These are phyloP conservation scores for Erebia aethiops DNA, from an alignment of 2,888 invertebrate genomes.

Conservation along the genomic window DNA sequence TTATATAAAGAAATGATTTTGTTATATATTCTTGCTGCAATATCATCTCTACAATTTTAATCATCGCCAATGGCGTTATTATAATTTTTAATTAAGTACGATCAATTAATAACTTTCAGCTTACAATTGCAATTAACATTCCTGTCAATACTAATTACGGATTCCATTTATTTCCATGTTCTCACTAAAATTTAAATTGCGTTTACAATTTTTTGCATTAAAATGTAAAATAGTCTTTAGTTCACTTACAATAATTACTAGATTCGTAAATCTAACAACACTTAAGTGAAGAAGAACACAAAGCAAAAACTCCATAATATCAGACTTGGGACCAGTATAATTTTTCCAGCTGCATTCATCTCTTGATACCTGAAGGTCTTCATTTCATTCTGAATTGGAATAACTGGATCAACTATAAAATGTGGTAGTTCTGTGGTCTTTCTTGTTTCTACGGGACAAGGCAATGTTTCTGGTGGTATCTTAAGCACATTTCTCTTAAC, in stretches of 20 bases:
- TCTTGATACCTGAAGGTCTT: conserved; percentile 74
- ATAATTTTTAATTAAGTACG: conserved; percentile 9
- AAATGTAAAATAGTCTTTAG: conserved; percentile 59
- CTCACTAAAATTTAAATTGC: conserved; percentile 39
- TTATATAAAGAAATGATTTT: not conserved
- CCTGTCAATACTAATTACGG: conserved; percentile 24
- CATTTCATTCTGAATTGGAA: conserved; percentile 78
- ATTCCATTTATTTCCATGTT: conserved; percentile 21
- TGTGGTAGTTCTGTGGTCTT: conserved; percentile 67
- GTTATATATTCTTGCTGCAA: not conserved
- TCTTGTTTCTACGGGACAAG: conserved; percentile 66
- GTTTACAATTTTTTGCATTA: conserved; percentile 35
- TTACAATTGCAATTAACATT: conserved; percentile 23
- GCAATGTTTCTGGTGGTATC: conserved; percentile 70
- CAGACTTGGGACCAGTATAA: conserved; percentile 42
- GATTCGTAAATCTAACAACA: conserved; percentile 33
- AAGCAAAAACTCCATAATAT: conserved; percentile 63
- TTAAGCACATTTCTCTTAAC: conserved; percentile 69
- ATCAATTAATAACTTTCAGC: conserved; percentile 18
- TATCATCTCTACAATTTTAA: conserved; percentile 13
- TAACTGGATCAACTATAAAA: conserved; percentile 67
- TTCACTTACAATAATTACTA: conserved; percentile 47
- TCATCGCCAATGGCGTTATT: conserved; percentile 6
- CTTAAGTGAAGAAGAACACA: conserved; percentile 70
- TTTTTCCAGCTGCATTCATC: conserved; percentile 55